Evolutionary conservation across 2,888 invertebrate genomes (phyloP).

Genomic region (Stegana nigrithorax): DNA sequence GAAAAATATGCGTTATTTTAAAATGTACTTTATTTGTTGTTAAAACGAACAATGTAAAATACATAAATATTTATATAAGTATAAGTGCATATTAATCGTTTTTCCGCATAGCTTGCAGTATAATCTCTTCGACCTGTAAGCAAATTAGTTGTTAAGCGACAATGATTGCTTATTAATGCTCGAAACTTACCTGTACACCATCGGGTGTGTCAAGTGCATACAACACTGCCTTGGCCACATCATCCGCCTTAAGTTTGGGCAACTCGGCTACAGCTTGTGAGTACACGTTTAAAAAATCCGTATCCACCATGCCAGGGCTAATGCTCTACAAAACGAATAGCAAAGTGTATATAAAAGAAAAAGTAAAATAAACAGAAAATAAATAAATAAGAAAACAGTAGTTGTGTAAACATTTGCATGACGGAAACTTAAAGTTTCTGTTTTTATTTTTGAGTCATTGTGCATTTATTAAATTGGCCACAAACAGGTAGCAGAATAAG

Average conservation of each 20-base stretch:
- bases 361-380: slow-evolving; percentile 27
- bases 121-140: slow-evolving; percentile 63
- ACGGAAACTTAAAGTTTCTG: slow-evolving; percentile 10
- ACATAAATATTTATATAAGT: neutral
- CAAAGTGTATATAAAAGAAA: slow-evolving; percentile 8
- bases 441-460: slow-evolving; percentile 30
- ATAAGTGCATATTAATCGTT: slow-evolving; percentile 26
- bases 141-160: slow-evolving; percentile 10
- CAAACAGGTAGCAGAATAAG: too few relatives aligned
- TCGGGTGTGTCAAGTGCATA: slow-evolving; percentile 75
- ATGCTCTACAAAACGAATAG: slow-evolving; percentile 73
- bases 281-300: slow-evolving; percentile 70
- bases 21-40: neutral
- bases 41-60: neutral
- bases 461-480: too few relatives aligned
- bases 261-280: slow-evolving; percentile 62
- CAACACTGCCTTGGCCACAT: slow-evolving; percentile 74
- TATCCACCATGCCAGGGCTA: slow-evolving; percentile 74
- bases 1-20: neutral
- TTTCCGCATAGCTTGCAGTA: slow-evolving; percentile 63
- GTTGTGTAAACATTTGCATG: too few relatives aligned
- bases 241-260: slow-evolving; percentile 70
- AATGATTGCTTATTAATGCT: neutral
- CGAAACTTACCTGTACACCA: slow-evolving; percentile 70
- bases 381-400: slow-evolving; percentile 3